phyloP scores from a whole-genome alignment of 2,113 vertebrate genomes.

The Ailuropoda melanoleuca region DNA sequence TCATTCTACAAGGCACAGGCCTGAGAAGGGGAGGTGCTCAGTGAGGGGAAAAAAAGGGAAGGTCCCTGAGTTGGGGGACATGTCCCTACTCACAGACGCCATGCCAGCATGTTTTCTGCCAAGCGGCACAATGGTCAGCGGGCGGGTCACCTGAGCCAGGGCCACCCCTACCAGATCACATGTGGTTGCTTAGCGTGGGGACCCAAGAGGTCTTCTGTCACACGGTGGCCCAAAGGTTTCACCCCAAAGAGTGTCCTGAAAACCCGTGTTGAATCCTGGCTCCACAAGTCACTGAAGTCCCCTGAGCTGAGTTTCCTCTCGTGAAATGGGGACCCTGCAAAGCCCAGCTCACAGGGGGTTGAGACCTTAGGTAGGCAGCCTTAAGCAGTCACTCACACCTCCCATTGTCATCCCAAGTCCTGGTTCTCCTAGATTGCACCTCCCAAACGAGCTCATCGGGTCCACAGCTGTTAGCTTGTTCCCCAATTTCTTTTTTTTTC shows the following conservation, averaged over 20 bases:
- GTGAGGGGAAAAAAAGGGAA: neutral
- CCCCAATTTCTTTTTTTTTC: too few relatives aligned
- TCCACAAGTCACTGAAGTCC: neutral
- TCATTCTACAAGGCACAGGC: neutral
- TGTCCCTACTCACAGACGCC: neutral
- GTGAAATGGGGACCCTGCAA: neutral
- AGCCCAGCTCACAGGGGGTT: too few relatives aligned
- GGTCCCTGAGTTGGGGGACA: neutral
- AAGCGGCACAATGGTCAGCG: neutral
- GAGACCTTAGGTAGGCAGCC: fast-evolving
- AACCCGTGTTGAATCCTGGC: neutral
- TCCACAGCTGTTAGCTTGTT: neutral
- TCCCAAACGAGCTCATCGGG: neutral
- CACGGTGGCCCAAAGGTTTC: neutral
- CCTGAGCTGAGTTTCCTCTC: neutral
- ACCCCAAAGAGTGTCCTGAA: neutral
- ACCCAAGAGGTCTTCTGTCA: neutral
- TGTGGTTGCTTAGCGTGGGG: neutral
- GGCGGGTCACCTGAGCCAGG: neutral
- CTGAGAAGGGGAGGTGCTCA: neutral
- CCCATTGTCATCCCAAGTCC: neutral
- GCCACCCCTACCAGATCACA: neutral
- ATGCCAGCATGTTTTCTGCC: neutral
- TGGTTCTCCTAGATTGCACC: neutral
- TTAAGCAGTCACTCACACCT: neutral